A percentile compares a stretch with the other conserved stretches of the same genome.
Evolutionary conservation across 2,797 vertebrate genomes (phyloP).

Genomic region (Ispidina lecontei): DNA sequence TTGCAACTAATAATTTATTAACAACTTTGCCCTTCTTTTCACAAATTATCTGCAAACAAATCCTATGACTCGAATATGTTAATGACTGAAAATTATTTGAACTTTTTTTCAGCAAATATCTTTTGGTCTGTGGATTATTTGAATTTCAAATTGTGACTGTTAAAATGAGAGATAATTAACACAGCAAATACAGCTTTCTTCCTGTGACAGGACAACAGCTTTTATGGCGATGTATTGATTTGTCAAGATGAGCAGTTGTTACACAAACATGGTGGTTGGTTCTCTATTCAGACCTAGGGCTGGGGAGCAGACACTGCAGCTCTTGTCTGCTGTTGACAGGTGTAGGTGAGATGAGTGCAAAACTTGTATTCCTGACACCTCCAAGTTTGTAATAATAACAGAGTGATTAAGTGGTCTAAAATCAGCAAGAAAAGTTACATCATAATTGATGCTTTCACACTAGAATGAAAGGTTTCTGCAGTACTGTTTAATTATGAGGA

Average conservation of each 20-base stretch:
- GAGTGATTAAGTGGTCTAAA: background rate
- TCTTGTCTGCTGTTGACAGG: background rate
- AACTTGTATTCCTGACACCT: background rate
- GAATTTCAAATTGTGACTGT: constrained; percentile 23
- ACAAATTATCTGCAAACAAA: constrained; percentile 52
- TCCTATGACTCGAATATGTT: constrained; percentile 12
- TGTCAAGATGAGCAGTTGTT: background rate
- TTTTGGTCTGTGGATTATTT: constrained; percentile 34
- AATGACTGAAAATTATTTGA: constrained; percentile 47
- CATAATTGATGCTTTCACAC: constrained; percentile 37
- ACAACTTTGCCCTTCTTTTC: constrained; percentile 26
- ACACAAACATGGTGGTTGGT: background rate
- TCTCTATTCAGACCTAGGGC: background rate
- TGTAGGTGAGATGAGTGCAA: background rate
- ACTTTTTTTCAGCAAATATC: constrained; percentile 23
- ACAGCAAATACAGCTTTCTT: constrained; percentile 20
- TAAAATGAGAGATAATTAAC: constrained; percentile 37
- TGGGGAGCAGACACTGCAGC: background rate
- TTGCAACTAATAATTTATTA: constrained; percentile 49
- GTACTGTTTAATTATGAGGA: constrained; percentile 21
- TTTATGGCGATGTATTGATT: background rate
- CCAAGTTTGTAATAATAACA: background rate
- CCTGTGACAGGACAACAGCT: background rate
- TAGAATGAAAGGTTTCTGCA: background rate
- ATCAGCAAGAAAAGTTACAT: background rate